Evolutionary conservation across 2,113 vertebrate species (phyloP).

Genomic region (Paramisgurnus dabryanus): DNA sequence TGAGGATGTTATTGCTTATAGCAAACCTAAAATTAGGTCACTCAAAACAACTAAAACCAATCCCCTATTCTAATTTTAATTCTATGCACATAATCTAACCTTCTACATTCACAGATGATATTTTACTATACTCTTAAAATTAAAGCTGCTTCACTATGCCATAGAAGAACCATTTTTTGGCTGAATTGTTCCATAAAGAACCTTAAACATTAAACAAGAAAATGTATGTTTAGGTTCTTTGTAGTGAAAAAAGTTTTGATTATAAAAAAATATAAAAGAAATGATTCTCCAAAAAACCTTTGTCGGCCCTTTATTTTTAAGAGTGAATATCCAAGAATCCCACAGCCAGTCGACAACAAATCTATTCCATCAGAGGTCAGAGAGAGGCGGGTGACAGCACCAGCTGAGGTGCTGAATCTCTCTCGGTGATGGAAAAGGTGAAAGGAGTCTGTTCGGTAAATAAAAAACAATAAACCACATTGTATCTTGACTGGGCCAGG

Average conservation of each 20-base stretch:
- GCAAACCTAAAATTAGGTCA: neutral
- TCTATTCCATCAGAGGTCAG: neutral
- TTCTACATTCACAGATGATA: neutral
- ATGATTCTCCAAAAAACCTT: too few relatives aligned
- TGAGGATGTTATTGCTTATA: too few relatives aligned
- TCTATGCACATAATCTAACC: neutral
- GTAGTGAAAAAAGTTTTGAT: too few relatives aligned
- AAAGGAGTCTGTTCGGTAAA: neutral
- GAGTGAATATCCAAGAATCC: neutral
- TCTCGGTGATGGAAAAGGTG: neutral
- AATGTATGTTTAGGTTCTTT: too few relatives aligned
- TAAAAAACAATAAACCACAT: neutral
- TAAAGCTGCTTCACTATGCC: too few relatives aligned
- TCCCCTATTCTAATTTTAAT: neutral
- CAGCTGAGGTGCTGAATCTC: neutral
- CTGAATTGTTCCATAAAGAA: too few relatives aligned
- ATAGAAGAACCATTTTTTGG: too few relatives aligned
- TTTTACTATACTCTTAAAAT: too few relatives aligned
- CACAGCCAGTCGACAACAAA: slow-evolving; percentile 1
- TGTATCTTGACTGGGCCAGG: neutral
- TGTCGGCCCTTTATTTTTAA: too few relatives aligned
- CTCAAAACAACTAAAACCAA: neutral
- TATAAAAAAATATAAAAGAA: too few relatives aligned
- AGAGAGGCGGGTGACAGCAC: neutral
- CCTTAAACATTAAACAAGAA: too few relatives aligned